Percentiles rank a stretch among this genome's conserved stretches.
Conservation (phyloP, 1,140 invertebrate species). For the Aphelenchoides fujianensis region DNA sequence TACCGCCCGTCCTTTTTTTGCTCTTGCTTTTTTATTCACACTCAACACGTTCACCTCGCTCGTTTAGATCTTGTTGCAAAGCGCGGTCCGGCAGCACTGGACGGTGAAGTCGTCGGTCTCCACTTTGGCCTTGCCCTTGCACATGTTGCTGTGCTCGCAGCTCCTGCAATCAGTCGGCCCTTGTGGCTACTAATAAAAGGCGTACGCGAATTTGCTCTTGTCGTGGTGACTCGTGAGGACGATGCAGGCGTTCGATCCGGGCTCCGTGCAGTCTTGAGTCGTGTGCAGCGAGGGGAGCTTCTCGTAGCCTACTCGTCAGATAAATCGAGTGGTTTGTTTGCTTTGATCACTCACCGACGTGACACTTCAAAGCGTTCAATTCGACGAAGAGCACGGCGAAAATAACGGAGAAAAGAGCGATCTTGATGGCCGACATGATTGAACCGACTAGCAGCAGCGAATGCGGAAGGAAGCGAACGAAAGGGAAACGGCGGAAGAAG, state of each 20-base stretch:
- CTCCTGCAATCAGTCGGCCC: not conserved
- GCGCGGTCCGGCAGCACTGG: not conserved
- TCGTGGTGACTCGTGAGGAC: not conserved
- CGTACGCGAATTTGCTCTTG: not conserved
- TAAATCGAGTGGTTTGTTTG: no score
- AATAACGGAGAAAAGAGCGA: no score
- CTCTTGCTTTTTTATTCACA: constrained; percentile 1
- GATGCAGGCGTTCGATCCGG: not conserved
- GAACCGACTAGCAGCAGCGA: no score
- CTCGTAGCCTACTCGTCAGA: not conserved
- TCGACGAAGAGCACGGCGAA: not conserved
- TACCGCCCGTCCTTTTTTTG: no score
- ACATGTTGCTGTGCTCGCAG: not conserved
- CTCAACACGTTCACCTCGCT: not conserved
- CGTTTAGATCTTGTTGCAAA: not conserved
- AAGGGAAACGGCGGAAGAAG: no score
- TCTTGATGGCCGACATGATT: no score
- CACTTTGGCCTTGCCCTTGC: not conserved
- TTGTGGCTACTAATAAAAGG: not conserved
- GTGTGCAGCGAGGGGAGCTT: not conserved
- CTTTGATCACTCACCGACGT: not conserved
- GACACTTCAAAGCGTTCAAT: not conserved
- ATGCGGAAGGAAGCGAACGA: no score
- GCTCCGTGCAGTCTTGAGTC: not conserved
- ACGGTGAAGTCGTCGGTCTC: not conserved